phyloP scores from a whole-genome alignment of 2,888 invertebrate genomes.

The Drosophila pegasa region DNA sequence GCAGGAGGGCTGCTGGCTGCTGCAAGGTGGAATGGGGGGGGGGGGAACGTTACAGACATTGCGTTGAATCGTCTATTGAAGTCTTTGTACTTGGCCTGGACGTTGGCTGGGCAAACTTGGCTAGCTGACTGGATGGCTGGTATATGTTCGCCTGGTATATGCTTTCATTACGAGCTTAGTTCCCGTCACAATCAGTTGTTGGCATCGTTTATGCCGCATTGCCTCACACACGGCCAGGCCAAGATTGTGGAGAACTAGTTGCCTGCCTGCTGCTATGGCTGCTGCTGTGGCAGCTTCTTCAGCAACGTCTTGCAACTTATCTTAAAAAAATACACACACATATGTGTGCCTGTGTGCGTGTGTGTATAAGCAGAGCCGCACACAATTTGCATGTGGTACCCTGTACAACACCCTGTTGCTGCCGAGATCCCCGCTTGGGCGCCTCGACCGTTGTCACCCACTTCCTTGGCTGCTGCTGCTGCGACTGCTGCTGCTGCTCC shows the following conservation, averaged over 20 bases:
- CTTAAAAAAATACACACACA: conserved; percentile 41
- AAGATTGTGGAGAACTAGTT: conserved; percentile 60
- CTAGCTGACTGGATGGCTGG: conserved; percentile 33
- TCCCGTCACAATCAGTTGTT: conserved; percentile 84
- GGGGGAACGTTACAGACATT: conserved; percentile 40
- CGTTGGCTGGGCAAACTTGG: conserved; percentile 32
- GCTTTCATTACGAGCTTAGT: conserved; percentile 83
- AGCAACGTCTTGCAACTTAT: conserved; percentile 79
- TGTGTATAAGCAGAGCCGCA: conserved; percentile 33
- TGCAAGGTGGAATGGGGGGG: neutral
- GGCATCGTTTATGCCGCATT: conserved; percentile 82
- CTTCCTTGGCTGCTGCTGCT: conserved; percentile 46
- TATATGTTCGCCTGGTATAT: conserved; percentile 65
- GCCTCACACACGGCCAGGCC: conserved; percentile 53
- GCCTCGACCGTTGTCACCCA: conserved; percentile 55
- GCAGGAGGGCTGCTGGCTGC: conserved; percentile 4
- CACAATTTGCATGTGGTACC: conserved; percentile 71
- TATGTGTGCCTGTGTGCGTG: too few species aligned
- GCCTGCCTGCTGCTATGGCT: conserved; percentile 38
- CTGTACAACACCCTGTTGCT: conserved; percentile 38
- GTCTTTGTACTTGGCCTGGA: conserved; percentile 53
- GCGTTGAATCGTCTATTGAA: conserved; percentile 70
- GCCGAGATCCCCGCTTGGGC: conserved; percentile 26
- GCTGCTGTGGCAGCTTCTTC: conserved; percentile 72
- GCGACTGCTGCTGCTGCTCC: conserved; percentile 47